A percentile compares a stretch with the other conserved stretches of the same genome.
phyloP scores from a whole-genome alignment of 2,888 invertebrate genomes.

The Megalurothrips usitatus region DNA sequence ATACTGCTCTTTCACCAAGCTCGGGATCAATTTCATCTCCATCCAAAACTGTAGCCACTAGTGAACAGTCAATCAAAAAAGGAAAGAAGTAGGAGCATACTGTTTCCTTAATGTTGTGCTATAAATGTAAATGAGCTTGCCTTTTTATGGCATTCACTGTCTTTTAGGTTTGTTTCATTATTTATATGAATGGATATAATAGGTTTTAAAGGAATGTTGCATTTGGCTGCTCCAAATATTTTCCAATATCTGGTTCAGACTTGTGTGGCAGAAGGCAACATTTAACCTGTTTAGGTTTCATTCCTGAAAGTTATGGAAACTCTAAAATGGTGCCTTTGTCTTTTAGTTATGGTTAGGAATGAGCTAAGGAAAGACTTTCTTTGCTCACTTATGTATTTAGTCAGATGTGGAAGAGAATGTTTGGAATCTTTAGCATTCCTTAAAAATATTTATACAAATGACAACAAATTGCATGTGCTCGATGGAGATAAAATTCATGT shows the following conservation, averaged over 20 bases:
- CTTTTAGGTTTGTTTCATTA: neutral
- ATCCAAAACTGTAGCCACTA: neutral
- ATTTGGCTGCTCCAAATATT: neutral
- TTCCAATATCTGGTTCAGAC: slow-evolving; percentile 6
- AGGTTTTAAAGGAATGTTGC: neutral
- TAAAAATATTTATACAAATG: neutral
- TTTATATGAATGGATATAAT: neutral
- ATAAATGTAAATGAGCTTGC: neutral
- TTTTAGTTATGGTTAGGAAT: too few species aligned
- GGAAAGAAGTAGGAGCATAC: neutral
- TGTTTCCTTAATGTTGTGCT: neutral
- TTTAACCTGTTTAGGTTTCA: neutral
- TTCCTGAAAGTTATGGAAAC: neutral
- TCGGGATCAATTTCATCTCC: neutral
- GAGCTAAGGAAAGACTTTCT: too few species aligned
- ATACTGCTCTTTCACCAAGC: neutral
- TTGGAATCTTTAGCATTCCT: too few species aligned
- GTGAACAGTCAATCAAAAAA: neutral
- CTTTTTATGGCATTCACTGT: neutral
- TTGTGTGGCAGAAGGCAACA: neutral
- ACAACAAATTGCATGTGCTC: neutral
- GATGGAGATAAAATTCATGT: neutral
- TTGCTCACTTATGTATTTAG: too few species aligned
- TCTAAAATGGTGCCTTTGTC: neutral
- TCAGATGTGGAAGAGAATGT: too few species aligned